Evolutionary conservation across 2,888 invertebrate genomes (phyloP).

Genomic region (Nymphalis c-album): DNA sequence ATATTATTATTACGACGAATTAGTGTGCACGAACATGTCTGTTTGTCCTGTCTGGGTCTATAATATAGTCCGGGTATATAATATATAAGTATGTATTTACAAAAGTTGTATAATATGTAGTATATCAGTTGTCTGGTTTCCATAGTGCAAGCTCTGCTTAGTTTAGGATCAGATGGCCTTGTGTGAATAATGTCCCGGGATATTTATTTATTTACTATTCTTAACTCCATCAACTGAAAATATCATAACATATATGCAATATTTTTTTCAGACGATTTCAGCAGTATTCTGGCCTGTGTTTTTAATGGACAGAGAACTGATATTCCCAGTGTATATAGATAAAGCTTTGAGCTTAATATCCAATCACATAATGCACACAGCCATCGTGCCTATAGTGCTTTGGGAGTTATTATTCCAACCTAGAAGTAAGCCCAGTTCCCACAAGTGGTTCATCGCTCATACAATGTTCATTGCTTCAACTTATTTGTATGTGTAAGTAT

Average conservation of each 20-base stretch:
- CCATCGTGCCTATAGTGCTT: slow-evolving; percentile 53
- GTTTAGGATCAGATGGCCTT: no score
- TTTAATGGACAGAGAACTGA: slow-evolving; percentile 55
- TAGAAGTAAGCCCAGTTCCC: slow-evolving; percentile 50
- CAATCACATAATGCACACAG: slow-evolving; percentile 67
- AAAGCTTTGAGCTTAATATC: slow-evolving; percentile 49
- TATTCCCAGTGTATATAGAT: slow-evolving; percentile 61
- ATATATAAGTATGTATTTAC: no score
- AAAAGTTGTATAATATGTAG: no score
- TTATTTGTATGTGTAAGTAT: slow-evolving; percentile 57
- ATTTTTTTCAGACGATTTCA: slow-evolving; percentile 55
- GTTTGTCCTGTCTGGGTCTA: no score
- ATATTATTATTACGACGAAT: no score
- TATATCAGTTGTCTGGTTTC: no score
- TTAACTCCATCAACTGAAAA: neutral
- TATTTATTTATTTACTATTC: no score
- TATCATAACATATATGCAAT: neutral
- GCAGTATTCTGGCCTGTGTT: slow-evolving; percentile 66
- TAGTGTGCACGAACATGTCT: no score
- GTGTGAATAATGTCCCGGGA: no score
- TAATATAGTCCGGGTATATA: no score
- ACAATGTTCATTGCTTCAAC: slow-evolving; percentile 11
- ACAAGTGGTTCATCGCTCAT: slow-evolving; percentile 46
- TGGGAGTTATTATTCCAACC: slow-evolving; percentile 59
- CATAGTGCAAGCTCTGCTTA: no score